Conservation (phyloP, 2,113 vertebrate species). For the Alethe diademata region DNA sequence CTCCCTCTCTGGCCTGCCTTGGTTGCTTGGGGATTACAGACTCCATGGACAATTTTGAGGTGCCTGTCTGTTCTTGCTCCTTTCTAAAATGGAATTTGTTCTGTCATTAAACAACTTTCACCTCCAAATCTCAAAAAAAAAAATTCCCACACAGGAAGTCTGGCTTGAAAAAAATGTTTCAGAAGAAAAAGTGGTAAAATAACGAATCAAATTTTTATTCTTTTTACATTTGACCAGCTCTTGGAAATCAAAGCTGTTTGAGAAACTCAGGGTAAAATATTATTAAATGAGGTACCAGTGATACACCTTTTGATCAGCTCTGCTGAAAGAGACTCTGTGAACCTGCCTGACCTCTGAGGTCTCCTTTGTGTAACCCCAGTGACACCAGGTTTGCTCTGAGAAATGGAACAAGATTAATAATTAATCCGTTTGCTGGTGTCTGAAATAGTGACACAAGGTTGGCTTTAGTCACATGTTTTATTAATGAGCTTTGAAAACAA, state of each 20-base stretch:
- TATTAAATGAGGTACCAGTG: not conserved
- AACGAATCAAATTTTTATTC: not conserved
- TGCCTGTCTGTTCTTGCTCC: not conserved
- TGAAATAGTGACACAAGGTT: conserved; percentile 16
- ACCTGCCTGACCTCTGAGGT: not conserved
- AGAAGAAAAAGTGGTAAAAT: not conserved
- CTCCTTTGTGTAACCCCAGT: conserved; percentile 48
- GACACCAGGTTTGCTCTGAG: conserved; percentile 19
- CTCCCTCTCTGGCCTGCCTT: not conserved
- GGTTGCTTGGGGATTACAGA: not conserved
- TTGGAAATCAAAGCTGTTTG: not conserved
- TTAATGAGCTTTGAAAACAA: conserved; percentile 57
- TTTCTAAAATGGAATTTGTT: not conserved
- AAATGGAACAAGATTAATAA: conserved; percentile 58
- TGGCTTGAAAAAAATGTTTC: not conserved
- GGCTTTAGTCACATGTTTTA: conserved; percentile 47
- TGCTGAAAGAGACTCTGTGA: not conserved
- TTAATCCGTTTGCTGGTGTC: conserved; percentile 13
- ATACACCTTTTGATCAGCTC: conserved; percentile 4
- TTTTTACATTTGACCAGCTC: not conserved
- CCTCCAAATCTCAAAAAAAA: not conserved
- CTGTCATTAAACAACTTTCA: not conserved
- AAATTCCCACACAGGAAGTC: not conserved
- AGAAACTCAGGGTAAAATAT: not conserved
- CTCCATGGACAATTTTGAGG: not conserved